Conservation (phyloP, 2,888 invertebrate species). For the Chironomus tentans region DNA sequence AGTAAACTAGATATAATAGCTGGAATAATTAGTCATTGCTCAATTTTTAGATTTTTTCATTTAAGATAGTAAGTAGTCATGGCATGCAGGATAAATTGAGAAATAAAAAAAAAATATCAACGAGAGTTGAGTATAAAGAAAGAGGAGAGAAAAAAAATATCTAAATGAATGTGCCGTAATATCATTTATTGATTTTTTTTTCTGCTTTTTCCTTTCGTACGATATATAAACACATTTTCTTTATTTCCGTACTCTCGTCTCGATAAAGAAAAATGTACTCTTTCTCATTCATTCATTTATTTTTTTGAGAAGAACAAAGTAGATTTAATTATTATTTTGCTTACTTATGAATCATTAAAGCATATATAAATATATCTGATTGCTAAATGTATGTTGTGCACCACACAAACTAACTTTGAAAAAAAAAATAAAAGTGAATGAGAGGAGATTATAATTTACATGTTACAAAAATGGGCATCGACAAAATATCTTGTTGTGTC, state of each 20-base stretch:
- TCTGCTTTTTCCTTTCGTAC: neutral
- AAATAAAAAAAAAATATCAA: neutral
- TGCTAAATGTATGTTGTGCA: no score
- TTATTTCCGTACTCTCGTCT: neutral
- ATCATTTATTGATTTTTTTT: neutral
- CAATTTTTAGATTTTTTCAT: no score
- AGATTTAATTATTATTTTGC: no score
- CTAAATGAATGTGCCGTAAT: neutral
- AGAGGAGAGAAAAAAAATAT: neutral
- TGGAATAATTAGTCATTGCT: no score
- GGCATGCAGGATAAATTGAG: neutral
- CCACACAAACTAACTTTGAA: no score
- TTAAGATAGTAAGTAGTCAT: neutral
- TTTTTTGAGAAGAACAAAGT: no score
- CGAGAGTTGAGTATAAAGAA: neutral
- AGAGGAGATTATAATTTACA: neutral
- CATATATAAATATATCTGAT: no score
- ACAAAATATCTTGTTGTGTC: neutral
- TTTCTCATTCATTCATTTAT: neutral
- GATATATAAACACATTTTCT: neutral
- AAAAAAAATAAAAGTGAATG: neutral
- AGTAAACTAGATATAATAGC: no score
- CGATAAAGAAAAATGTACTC: neutral
- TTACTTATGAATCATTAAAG: no score
- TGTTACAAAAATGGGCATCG: neutral